Evolutionary conservation across 2,797 vertebrate species (phyloP).

Genomic region (Leptodactylus fallax): DNA sequence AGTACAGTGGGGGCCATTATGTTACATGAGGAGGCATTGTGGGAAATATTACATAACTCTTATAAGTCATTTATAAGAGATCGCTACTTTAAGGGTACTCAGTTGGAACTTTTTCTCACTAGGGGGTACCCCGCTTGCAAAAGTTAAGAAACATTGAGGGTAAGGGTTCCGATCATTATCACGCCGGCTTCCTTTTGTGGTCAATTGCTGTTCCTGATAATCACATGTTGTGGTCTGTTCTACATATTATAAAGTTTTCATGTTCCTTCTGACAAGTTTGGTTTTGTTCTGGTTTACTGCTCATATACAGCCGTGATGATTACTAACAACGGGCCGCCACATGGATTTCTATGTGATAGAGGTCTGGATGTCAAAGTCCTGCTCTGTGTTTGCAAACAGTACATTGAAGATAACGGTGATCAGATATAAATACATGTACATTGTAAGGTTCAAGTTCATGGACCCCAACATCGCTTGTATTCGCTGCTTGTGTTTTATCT

Average conservation of each 20-base stretch:
- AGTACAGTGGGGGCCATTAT: no score
- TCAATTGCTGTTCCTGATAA: no score
- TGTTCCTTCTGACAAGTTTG: neutral
- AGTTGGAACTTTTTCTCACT: no score
- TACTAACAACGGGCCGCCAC: neutral
- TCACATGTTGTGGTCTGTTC: neutral
- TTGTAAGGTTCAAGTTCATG: constrained; percentile 35
- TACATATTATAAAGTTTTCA: neutral
- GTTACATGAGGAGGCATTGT: no score
- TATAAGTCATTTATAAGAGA: no score
- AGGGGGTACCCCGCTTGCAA: no score
- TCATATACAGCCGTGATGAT: neutral
- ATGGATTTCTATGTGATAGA: neutral
- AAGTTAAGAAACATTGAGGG: no score
- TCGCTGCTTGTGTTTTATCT: neutral
- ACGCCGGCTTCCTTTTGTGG: no score
- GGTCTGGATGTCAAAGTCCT: constrained; percentile 41
- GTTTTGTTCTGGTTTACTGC: neutral
- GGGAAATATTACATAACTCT: no score
- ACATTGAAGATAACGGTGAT: neutral
- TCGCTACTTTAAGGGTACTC: no score
- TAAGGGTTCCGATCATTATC: no score
- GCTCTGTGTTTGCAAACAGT: constrained; percentile 43
- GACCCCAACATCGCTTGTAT: neutral
- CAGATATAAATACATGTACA: constrained; percentile 12